Percentiles rank a stretch among this genome's conserved stretches.
Conservation (phyloP, 1,140 invertebrate species). For the Drosophila bocqueti region DNA sequence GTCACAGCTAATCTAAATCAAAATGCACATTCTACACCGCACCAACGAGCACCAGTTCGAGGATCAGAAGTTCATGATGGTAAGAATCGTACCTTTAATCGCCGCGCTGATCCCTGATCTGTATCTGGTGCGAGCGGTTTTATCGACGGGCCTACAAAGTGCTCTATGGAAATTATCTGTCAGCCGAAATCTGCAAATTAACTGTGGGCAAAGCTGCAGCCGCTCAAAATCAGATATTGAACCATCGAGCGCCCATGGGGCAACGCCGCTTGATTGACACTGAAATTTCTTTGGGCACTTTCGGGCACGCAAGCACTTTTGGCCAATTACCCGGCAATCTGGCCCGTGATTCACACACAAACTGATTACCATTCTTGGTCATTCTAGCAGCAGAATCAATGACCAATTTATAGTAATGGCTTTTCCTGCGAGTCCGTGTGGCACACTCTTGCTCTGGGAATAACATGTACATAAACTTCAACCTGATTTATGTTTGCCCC, state of each 20-base stretch:
- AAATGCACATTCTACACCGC: constrained; percentile 84
- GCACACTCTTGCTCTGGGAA: constrained; percentile 33
- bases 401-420: constrained; percentile 70
- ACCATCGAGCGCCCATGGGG: constrained; percentile 57
- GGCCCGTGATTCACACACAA: constrained; percentile 63
- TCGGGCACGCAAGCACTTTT: constrained; percentile 72
- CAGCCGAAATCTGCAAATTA: constrained; percentile 62
- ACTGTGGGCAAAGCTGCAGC: constrained; percentile 15
- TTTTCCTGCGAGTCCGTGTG: constrained; percentile 21
- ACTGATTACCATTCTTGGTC: constrained; percentile 72
- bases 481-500: constrained; percentile 16
- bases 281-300: constrained; percentile 68
- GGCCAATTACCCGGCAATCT: constrained; percentile 65
- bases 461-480: constrained; percentile 31
- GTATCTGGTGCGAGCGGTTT: constrained; percentile 1
- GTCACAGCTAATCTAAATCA: constrained; percentile 20
- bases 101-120: background rate
- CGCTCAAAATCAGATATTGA: constrained; percentile 71
- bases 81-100: constrained; percentile 50
- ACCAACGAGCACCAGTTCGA: constrained; percentile 84
- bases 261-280: constrained; percentile 76
- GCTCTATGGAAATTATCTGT: constrained; percentile 71
- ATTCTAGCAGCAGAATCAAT: constrained; percentile 62
- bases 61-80: constrained; percentile 85
- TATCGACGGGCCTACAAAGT: constrained; percentile 7